Conservation (phyloP, 2,888 invertebrate species). For the Malachius bipustulatus region DNA sequence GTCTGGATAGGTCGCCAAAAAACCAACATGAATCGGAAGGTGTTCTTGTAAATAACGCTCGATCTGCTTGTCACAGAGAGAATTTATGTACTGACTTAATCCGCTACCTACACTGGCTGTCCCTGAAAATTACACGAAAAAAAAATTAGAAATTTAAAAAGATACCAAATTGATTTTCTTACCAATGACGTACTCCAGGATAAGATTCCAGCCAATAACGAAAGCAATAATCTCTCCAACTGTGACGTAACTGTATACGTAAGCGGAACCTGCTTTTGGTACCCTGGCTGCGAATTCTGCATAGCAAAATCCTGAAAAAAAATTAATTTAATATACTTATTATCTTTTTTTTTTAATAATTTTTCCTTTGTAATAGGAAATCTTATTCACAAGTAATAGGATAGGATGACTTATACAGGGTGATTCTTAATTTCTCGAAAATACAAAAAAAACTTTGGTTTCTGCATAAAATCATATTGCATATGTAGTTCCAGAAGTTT, state of each 20-base stretch:
- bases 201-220: constrained; percentile 74
- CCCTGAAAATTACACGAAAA: constrained; percentile 36
- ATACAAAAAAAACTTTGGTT: no score
- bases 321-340: no score
- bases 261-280: constrained; percentile 74
- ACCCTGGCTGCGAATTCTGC: constrained; percentile 73
- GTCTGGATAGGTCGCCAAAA: constrained; percentile 57
- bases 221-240: constrained; percentile 73
- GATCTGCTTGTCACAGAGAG: constrained; percentile 50
- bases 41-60: constrained; percentile 38
- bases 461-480: no score
- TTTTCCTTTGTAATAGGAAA: no score
- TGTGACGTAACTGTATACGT: constrained; percentile 73
- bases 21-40: constrained; percentile 49
- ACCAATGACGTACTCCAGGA: constrained; percentile 69
- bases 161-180: constrained; percentile 23
- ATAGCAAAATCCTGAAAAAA: constrained; percentile 55
- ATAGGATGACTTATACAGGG: no score
- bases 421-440: no score
- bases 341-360: no score
- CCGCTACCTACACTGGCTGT: constrained; percentile 67
- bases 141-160: background rate
- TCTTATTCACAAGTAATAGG: no score
- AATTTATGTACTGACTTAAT: constrained; percentile 59
- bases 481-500: no score